Evolutionary conservation across 1,140 invertebrate genomes (phyloP).

Genomic region (Apis florea): DNA sequence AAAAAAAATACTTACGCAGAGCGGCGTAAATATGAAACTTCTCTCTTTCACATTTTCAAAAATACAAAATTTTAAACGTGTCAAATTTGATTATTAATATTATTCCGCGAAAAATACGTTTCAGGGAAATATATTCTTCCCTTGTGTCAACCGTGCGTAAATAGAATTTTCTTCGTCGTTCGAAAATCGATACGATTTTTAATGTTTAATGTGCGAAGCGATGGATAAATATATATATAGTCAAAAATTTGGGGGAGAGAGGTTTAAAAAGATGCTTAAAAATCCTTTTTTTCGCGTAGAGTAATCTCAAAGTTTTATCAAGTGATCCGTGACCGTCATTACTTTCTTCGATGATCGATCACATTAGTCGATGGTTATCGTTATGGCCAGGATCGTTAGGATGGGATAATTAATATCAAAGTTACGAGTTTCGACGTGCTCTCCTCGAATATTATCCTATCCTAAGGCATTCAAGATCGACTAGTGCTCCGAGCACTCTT

Average conservation of each 20-base stretch:
- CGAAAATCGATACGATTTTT: no score
- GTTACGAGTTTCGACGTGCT: background rate
- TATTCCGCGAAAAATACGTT: no score
- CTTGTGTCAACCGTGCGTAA: no score
- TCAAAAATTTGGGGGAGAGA: background rate
- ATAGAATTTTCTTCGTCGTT: no score
- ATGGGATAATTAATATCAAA: slow-evolving; percentile 8
- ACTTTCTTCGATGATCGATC: background rate
- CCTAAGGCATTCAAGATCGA: background rate
- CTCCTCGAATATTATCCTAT: background rate
- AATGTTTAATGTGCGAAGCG: no score
- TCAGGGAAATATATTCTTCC: no score
- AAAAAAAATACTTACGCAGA: background rate
- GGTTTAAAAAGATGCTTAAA: background rate
- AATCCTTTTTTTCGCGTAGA: background rate
- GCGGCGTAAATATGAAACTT: background rate
- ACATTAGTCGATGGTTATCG: background rate
- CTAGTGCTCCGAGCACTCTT: background rate
- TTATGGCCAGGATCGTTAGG: no score
- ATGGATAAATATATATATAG: no score
- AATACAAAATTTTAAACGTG: background rate
- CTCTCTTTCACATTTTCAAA: background rate
- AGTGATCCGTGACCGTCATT: background rate
- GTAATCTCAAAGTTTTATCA: background rate
- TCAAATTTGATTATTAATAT: no score